A percentile compares a stretch with the other conserved stretches of the same genome.
Conservation (phyloP, 2,888 invertebrate genomes). For the Watsonalla binaria region DNA sequence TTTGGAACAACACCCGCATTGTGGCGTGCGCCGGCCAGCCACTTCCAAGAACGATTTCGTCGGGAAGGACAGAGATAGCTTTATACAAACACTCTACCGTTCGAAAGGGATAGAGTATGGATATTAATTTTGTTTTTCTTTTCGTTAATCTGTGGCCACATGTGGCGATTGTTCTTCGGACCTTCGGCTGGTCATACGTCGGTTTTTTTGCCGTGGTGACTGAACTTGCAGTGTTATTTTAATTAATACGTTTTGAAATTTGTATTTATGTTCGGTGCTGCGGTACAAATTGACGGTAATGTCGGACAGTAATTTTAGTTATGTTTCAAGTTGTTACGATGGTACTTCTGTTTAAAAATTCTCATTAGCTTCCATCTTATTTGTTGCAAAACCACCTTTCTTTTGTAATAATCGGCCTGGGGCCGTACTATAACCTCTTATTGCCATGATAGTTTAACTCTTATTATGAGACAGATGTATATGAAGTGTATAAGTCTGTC, state of each 20-base stretch:
- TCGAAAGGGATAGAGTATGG: slow-evolving; percentile 32
- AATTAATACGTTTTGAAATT: slow-evolving; percentile 62
- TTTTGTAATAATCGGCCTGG: too few species aligned
- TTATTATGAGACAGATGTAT: too few species aligned
- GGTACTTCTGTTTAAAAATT: too few species aligned
- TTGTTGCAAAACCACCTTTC: too few species aligned
- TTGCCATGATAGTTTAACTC: too few species aligned
- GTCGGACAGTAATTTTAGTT: not conserved
- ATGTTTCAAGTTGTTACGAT: not conserved
- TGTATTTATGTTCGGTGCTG: slow-evolving; percentile 26
- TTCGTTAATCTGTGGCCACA: slow-evolving; percentile 75
- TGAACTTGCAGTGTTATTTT: slow-evolving; percentile 67
- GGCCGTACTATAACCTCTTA: too few species aligned
- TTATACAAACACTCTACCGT: slow-evolving; percentile 12
- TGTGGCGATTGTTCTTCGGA: slow-evolving; percentile 75
- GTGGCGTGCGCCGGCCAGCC: slow-evolving; percentile 62
- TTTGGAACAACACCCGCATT: slow-evolving; percentile 74
- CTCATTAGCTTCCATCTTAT: too few species aligned
- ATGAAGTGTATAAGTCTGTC: too few species aligned
- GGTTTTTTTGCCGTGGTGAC: slow-evolving; percentile 49
- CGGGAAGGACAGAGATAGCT: slow-evolving; percentile 37
- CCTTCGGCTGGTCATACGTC: slow-evolving; percentile 69
- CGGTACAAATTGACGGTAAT: not conserved
- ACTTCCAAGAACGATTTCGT: slow-evolving; percentile 76
- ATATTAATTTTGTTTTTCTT: slow-evolving; percentile 72